These are phyloP conservation scores for Agapetus fuscipes DNA, from an alignment of 2,888 invertebrate species.

Conservation along the genomic window DNA sequence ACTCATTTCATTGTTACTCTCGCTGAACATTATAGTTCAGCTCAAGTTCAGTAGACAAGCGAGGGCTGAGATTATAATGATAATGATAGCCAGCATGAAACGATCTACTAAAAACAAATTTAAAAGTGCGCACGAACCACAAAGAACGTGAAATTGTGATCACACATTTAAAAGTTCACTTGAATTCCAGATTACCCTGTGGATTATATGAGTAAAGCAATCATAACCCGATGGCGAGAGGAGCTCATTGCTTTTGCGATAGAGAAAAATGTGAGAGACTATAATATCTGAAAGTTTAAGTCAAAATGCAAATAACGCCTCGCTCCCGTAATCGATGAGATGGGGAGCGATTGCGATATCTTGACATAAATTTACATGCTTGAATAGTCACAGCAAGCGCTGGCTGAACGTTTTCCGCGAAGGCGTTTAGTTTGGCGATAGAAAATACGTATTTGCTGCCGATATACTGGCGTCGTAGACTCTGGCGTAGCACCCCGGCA, in stretches of 20 bases:
- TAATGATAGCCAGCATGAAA: no score
- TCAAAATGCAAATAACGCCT: constrained; percentile 17
- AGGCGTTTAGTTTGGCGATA: constrained; percentile 4
- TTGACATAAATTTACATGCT: constrained; percentile 17
- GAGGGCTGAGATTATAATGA: no score
- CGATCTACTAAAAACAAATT: no score
- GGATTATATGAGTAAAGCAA: background rate
- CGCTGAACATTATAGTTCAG: no score
- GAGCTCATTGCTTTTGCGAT: background rate
- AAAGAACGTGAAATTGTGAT: no score
- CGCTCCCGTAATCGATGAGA: constrained; percentile 12
- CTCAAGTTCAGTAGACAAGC: no score
- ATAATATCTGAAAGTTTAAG: constrained; percentile 1
- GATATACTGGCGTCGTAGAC: no score
- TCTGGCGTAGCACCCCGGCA: no score
- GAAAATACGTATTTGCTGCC: background rate
- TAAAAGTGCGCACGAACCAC: no score
- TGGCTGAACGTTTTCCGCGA: background rate
- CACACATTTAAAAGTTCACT: no score
- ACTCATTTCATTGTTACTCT: no score
- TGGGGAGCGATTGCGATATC: constrained; percentile 13
- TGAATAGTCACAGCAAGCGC: constrained; percentile 6
- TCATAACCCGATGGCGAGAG: background rate
- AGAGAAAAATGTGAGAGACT: background rate
- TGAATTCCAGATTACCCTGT: background rate